Evolutionary conservation across 2,888 invertebrate species (phyloP), one percentile per base, ranked within the genome.

Genomic region (Patella depressa): DNA sequence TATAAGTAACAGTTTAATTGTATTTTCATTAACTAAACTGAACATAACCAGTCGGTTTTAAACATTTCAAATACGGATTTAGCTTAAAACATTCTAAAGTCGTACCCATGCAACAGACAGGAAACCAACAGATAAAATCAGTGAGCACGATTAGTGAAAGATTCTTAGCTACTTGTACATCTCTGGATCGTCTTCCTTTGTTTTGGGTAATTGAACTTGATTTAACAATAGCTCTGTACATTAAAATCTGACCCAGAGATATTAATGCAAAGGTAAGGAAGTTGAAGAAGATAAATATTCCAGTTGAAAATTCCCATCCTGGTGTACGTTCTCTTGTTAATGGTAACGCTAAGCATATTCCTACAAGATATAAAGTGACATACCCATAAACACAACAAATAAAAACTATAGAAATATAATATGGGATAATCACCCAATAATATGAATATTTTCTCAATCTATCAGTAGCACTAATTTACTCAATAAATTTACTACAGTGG

Each of bases 251-350:
- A 7, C 88, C 88, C 3, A 81, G 75, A 12, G 87, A 87, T 53
- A 91, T 90, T 24, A 88, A 77, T 1, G 90, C 54, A 80, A 91
- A 90, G 3, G 86, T 85, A 2, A 87, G 45, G 59, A 89, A 85
- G 79, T 91, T 91, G 53, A 88, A 81, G 72, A 87, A 83, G 69
- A 90, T 85, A 77, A 90, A 90, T 11, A 91, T 82, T 3, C 86
- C 87, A 5, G 89, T 85, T 4, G 88, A 86, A 78, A 90, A 91
- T 75, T 91, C 88, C 90, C 90, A 91, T 9, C 91, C 91, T 11
- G 89, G 85, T 2, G 87, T 86, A 54, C 84, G 81, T 74, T 88
- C 88, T 55, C 85, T 86, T 24, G 90, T 90, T 14, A 91, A 86
- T 53, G 91, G 89, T 15, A 91, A 81, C 0, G 91, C 87, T 19